Evolutionary conservation across 1,140 invertebrate species (phyloP).

Genomic region (Zelostemma sp.): DNA sequence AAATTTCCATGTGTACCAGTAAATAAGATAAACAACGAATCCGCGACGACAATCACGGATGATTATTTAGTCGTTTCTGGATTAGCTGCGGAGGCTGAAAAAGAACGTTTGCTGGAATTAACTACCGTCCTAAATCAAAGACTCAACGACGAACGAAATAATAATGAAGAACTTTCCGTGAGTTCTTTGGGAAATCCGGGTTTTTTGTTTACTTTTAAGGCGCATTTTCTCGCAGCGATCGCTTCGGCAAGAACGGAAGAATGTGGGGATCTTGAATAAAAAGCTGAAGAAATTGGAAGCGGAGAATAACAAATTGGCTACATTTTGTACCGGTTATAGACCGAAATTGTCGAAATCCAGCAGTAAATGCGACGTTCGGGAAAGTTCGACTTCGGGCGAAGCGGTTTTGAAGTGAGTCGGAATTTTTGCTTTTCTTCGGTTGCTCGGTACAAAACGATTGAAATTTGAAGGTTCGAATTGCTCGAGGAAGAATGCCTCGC

Average conservation of each 20-base stretch:
- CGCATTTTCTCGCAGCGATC: slow-evolving; percentile 49
- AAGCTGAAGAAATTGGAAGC: slow-evolving; percentile 60
- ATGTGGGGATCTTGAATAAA: slow-evolving; percentile 56
- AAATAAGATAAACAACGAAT: background rate
- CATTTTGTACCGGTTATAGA: slow-evolving; percentile 46
- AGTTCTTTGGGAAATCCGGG: slow-evolving; percentile 10
- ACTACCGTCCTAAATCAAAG: slow-evolving; percentile 68
- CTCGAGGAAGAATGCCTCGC: slow-evolving; percentile 65
- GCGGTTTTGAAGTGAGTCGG: slow-evolving; percentile 50
- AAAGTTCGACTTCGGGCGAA: slow-evolving; percentile 37
- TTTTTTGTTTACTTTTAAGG: background rate
- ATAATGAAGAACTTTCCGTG: slow-evolving; percentile 47
- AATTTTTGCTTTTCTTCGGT: too few relatives aligned
- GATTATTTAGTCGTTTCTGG: slow-evolving; percentile 59
- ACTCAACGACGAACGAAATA: slow-evolving; percentile 69
- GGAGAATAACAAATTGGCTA: slow-evolving; percentile 47
- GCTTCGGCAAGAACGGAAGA: slow-evolving; percentile 54
- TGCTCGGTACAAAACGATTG: too few relatives aligned
- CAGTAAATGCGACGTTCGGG: background rate
- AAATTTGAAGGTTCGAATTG: slow-evolving; percentile 58
- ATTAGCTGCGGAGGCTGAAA: slow-evolving; percentile 71
- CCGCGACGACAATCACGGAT: slow-evolving; percentile 41
- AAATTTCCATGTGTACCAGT: background rate
- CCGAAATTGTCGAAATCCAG: slow-evolving; percentile 23
- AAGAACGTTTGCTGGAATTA: slow-evolving; percentile 70